Conservation (phyloP, 2,797 vertebrate species). For the Phataginus tetradactyla region DNA sequence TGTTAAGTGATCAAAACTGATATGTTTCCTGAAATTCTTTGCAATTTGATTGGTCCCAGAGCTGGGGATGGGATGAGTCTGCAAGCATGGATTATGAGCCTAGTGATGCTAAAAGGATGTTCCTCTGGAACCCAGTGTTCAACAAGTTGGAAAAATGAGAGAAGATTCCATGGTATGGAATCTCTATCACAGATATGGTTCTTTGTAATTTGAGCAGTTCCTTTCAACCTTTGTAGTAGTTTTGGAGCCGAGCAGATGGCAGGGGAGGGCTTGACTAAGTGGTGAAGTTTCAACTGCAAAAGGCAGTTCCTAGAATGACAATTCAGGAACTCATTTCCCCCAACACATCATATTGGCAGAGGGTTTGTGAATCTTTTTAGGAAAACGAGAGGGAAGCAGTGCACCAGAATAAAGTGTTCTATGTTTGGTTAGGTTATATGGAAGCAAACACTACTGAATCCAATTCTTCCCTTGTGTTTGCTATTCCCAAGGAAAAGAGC, state of each 20-base stretch:
- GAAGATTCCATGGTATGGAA: background rate
- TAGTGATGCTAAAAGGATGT: background rate
- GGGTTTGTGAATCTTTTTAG: conserved; percentile 41
- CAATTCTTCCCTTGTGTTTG: conserved; percentile 39
- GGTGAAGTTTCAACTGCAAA: conserved; percentile 75
- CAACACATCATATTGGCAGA: conserved; percentile 66
- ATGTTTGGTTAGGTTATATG: conserved; percentile 41
- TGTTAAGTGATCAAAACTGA: background rate
- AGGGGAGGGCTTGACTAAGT: conserved; percentile 63
- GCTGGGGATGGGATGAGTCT: background rate
- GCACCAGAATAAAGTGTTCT: conserved; percentile 14
- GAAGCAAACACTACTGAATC: conserved; percentile 32
- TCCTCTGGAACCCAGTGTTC: background rate
- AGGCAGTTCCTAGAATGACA: conserved; percentile 72
- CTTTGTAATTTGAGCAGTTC: conserved; percentile 42
- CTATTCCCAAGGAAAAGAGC: conserved; percentile 22
- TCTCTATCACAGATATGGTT: conserved; percentile 15
- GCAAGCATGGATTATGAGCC: background rate
- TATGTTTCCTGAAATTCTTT: background rate
- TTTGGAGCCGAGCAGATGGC: conserved; percentile 72
- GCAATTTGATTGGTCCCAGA: background rate
- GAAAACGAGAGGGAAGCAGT: conserved; percentile 42
- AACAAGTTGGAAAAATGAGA: conserved; percentile 47
- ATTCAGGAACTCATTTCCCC: conserved; percentile 70
- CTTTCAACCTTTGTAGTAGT: conserved; percentile 57